These are phyloP conservation scores for Diplolepis rosae DNA, from an alignment of 2,888 invertebrate genomes.

Conservation along the genomic window DNA sequence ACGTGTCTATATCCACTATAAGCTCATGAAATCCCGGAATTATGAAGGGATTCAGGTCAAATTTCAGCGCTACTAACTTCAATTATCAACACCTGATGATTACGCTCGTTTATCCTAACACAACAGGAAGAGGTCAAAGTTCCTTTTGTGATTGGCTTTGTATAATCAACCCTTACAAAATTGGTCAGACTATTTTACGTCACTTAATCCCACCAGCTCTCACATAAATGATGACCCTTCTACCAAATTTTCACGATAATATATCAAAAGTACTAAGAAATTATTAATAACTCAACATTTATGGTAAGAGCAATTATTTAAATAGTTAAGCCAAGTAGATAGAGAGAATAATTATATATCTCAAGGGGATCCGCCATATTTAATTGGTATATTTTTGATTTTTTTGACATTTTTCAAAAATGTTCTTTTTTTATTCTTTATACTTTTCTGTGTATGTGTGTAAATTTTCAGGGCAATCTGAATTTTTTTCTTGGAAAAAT, in stretches of 20 bases:
- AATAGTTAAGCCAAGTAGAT: no score
- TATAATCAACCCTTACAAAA: conserved; percentile 39
- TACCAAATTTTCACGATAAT: not conserved
- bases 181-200: conserved; percentile 42
- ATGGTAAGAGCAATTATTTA: no score
- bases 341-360: no score
- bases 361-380: no score
- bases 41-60: conserved; percentile 33
- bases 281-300: no score
- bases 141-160: conserved; percentile 35
- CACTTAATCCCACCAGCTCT: not conserved
- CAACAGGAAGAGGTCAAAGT: conserved; percentile 46
- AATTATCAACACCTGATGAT: conserved; percentile 73
- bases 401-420: no score
- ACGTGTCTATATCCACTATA: conserved; percentile 31
- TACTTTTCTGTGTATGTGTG: no score
- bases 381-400: no score
- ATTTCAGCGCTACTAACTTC: conserved; percentile 57
- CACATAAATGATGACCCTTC: not conserved
- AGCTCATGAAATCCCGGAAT: conserved; percentile 37
- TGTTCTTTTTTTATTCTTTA: no score
- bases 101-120: conserved; percentile 63
- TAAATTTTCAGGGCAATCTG: no score
- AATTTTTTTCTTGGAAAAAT: no score
- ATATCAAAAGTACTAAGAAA: no score